Base-by-base conservation (phyloP, 2,113 vertebrate genomes). In the Cyphomyrus plagiostoma region DNA sequence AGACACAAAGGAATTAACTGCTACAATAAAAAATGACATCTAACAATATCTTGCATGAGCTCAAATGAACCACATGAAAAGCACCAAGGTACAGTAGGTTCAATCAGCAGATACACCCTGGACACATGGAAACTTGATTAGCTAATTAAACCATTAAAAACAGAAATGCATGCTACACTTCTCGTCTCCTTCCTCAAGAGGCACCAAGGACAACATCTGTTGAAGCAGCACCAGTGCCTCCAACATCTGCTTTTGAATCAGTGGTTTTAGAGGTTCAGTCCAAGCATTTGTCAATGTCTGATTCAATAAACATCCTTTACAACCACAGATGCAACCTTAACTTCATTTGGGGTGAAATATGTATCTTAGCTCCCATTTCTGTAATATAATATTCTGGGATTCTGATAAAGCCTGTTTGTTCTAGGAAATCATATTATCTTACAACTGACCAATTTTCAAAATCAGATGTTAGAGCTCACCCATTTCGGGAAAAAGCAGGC, bases 231-330 rank as follows among this genome's bases (percentile, higher is more conserved):
- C 7, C 82, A 48, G 2, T 45, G 45, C 21, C 39, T 48, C 19
- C 8, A 84, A 48, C 45, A 48, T 48, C 45, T 46, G 42, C 82
- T 84, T 84, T 84, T 46, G 39, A 84, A 84, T 84, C 82, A 11
- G 82, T 48, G 45, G 82, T 48, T 46, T 84, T 84, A 48, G 82
- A 84, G 82, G 82, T 84, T 84, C 80, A 48, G 80, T 84, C 45
- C 39, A n/a, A 48, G 82, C 82, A 84, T 80, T 80, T 80, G 74
- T 80, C 74, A 84, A 84, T 48, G 82, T 46, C 45, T 84, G 42
- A 48, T 48, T 84, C 74, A 84, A 84, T 84, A 45, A 84, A 84
- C 82, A 84, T 84, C 82, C 82, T 84, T 48, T 45, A 39, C 39
- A 84, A 84, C 45, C 82, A 84, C 21, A n/a, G 23, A 45, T 84